A percentile compares a stretch with the other conserved stretches of the same genome.
phyloP scores from a whole-genome alignment of 2,113 vertebrate species.

The Actenoides lindsayi region DNA sequence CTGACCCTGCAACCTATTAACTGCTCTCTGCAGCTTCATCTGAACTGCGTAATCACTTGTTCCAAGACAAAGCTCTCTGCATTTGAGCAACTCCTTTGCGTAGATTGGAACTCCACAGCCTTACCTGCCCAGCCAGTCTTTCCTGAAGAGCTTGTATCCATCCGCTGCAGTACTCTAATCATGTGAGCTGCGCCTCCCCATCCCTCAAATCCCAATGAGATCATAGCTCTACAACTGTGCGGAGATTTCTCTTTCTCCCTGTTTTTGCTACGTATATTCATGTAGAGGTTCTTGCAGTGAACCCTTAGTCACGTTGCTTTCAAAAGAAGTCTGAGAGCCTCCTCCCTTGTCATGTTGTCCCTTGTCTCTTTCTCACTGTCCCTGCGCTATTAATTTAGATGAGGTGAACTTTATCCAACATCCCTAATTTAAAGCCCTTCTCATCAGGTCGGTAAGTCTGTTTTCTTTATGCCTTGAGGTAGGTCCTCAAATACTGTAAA shows the following conservation, averaged over 20 bases:
- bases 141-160: background rate
- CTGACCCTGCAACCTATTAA: background rate
- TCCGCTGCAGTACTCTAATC: background rate
- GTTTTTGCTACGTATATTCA: rapidly evolving
- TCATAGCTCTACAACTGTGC: background rate
- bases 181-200: background rate
- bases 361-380: background rate
- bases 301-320: background rate
- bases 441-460: background rate
- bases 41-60: background rate
- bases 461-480: background rate
- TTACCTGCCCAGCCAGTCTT: background rate
- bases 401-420: background rate
- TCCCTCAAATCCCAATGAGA: background rate
- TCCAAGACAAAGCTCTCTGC: background rate
- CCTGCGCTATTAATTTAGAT: background rate
- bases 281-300: background rate
- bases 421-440: background rate
- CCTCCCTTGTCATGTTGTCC: background rate
- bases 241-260: background rate
- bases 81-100: background rate
- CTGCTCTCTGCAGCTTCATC: background rate
- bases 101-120: background rate
- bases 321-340: background rate
- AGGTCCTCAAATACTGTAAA: background rate